Evolutionary conservation across 1,140 invertebrate genomes (phyloP), one percentile per base, ranked within the genome.

Genomic region (Sesamia nonagrioides): DNA sequence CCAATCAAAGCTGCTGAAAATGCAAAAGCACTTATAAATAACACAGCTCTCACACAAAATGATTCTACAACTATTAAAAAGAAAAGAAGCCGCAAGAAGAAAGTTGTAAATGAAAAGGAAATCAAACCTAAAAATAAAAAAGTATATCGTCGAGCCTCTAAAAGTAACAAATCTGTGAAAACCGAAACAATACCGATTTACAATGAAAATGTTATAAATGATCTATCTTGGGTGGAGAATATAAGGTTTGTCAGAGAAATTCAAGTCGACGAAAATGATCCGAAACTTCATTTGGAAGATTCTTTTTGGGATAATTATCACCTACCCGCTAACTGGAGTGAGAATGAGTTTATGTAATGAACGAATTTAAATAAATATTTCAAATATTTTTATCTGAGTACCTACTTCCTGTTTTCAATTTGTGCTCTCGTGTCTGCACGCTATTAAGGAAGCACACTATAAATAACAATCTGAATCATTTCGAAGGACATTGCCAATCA

Each of bases 141-240:
- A n/a, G 17, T 68, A 0, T 48, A 15, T n/a, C 27, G 3, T 27
- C 42, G n/a, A 54, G 21, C 4, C 50, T 27, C 48, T 52, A 35
- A 66, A 42, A 2, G 9, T 40, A 63, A 74, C 7, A 50, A 73
- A 13, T 45, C 58, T 21, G 35, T 58, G 9, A 63, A 61, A 27
- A 68, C 40, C 17, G 71, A 61, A 18, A 73, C 9, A 33, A 1
- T 52, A 42, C 42, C 50, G 56, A 81, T 82, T 52, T 78, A 80
- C 54, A 81, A 72, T 40, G 79, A 61, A 63, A 78, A 68, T 71
- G 52, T 79, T 17, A 73, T 79, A 68, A 81, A 77, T 37, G 86
- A 90, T 77, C 68, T 94, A 11, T 86, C 88, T 1, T 94, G 91
- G 92, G 21, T 93, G 33, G 84, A 89, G 78, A 86, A 84, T 42